Conservation (phyloP, 2,797 vertebrate genomes). For the Hoplostethus mediterraneus region DNA sequence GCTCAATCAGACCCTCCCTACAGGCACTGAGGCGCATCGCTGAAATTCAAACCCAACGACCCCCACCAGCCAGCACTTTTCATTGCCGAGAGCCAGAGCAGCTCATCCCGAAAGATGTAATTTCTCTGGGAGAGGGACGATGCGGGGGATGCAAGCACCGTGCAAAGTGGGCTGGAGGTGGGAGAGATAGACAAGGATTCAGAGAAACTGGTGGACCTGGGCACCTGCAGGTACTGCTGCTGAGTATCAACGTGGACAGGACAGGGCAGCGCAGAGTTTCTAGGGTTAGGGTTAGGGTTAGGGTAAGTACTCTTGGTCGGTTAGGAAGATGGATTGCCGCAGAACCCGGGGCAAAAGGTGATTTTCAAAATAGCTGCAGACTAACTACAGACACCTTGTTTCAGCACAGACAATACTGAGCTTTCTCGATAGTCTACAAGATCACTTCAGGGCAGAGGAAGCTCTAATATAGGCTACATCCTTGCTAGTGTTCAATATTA, state of each 20-base stretch:
- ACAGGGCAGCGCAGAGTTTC: background rate
- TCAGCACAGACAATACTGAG: constrained; percentile 36
- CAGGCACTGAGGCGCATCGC: constrained; percentile 74
- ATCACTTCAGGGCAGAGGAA: constrained; percentile 60
- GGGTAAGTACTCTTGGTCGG: too few relatives aligned
- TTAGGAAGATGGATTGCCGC: too few relatives aligned
- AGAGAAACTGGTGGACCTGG: background rate
- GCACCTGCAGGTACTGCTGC: constrained; percentile 12
- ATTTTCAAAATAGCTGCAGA: constrained; percentile 39
- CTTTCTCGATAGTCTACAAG: constrained; percentile 54
- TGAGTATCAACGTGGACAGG: background rate
- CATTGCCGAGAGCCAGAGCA: constrained; percentile 52
- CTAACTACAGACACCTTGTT: constrained; percentile 15
- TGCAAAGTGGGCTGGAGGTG: constrained; percentile 45
- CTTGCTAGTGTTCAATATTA: constrained; percentile 60
- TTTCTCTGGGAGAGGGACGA: constrained; percentile 51
- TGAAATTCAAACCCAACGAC: constrained; percentile 76
- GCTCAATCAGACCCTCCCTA: constrained; percentile 71
- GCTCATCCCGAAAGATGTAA: constrained; percentile 70
- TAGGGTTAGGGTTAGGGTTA: too few relatives aligned
- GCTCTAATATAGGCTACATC: constrained; percentile 42
- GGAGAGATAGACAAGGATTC: constrained; percentile 27
- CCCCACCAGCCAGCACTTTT: constrained; percentile 58
- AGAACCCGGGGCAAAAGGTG: background rate
- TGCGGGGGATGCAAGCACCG: constrained; percentile 47